phyloP scores from a whole-genome alignment of 2,113 vertebrate genomes.

The Protomyctophum bolini region DNA sequence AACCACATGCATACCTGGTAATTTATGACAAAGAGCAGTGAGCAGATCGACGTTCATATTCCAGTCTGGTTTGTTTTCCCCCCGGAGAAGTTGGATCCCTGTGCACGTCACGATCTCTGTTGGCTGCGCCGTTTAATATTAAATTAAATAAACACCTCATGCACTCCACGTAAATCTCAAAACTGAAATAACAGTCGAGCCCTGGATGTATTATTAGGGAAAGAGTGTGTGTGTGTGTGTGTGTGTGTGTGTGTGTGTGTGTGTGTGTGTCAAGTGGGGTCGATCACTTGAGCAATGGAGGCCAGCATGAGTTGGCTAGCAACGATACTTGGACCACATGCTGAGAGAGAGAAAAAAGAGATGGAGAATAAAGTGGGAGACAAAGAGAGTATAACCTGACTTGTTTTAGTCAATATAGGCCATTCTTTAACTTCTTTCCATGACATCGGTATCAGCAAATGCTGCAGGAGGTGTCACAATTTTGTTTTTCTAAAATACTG shows the following conservation, averaged over 20 bases:
- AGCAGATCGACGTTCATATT: constrained; percentile 49
- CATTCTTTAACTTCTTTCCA: too few relatives aligned
- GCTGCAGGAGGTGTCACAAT: too few relatives aligned
- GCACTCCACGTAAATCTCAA: constrained; percentile 30
- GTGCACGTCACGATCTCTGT: constrained; percentile 43
- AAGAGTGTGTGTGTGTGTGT: background rate
- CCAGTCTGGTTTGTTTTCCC: constrained; percentile 39
- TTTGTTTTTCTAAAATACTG: too few relatives aligned
- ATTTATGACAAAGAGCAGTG: background rate
- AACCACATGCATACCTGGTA: background rate
- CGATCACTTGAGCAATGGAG: constrained; percentile 11
- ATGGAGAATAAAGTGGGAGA: background rate
- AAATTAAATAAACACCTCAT: constrained; percentile 24
- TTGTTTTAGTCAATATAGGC: too few relatives aligned
- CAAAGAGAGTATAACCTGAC: too few relatives aligned
- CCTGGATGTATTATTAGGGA: constrained; percentile 29
- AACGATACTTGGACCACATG: constrained; percentile 25
- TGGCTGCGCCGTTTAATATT: constrained; percentile 51
- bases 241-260: background rate
- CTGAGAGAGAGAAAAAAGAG: constrained; percentile 11
- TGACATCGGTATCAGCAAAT: too few relatives aligned
- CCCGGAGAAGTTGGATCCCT: constrained; percentile 36
- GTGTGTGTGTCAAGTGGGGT: constrained; percentile 14
- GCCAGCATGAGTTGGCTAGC: background rate
- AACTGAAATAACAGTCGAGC: constrained; percentile 5